Base-by-base conservation (phyloP, 2,888 invertebrate genomes). In the Leucophenga maculata region DNA sequence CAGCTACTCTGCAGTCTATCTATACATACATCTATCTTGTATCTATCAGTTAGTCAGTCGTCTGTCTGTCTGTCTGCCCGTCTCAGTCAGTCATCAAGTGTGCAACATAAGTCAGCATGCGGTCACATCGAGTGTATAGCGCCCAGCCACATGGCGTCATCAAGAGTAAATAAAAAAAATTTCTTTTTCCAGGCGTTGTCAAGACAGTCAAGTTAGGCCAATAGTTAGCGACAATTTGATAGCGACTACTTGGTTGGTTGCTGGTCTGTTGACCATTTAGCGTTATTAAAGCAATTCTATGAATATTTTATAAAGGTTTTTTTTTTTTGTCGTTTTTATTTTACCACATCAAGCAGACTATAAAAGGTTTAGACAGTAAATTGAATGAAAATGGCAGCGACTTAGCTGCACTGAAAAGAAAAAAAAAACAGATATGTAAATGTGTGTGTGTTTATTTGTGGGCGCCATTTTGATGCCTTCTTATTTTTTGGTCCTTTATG, bases 201-300 rank as follows among this genome's bases (percentile, higher is more conserved):
- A 26, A 39, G 52, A 48, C 54, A 39, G 52, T 20, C 52, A 9
- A 50, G 18, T 20, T 13, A 9, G 52, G 3, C n/a, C 65, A 65
- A 65, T 54, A 65, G 52, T 52, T 65, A 31, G 50, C 31, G 50
- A 52, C 48, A 64, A 64, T 48, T 64, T 64, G 46, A 48, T 52
- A 48, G 48, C 52, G 39, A 57, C n/a, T 20, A 16, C 46, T 54
- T 55, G 46, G 48, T 59, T 57, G 22, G 68, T 3, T 44, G 16
- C 22, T 32, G 57, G 69, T 31, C 16, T 57, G 67, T 16, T 75
- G 74, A 78, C 80, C 78, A 82, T 83, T 80, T 82, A 72, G 73
- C 77, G 77, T 82, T 83, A 83, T 78, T 82, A 82, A 82, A 83
- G 78, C 82, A 75, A 77, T 78, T 76, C 80, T 75, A 82, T 80